These are phyloP conservation scores for Dolichoris vasculosae DNA, from an alignment of 1,140 invertebrate species.

Conservation along the genomic window DNA sequence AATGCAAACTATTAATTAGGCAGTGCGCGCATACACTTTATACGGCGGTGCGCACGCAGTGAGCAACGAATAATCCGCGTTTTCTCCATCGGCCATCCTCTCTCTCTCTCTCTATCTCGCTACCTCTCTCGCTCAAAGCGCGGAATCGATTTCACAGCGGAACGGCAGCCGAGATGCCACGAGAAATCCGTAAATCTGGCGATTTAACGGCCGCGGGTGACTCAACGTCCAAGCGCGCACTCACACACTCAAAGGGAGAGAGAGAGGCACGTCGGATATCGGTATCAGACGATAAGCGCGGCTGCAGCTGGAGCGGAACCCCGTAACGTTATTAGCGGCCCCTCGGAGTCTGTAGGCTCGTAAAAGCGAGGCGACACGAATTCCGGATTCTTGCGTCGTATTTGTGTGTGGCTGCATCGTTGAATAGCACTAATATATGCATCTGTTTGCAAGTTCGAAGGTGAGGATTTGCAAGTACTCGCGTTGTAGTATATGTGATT, in stretches of 20 bases:
- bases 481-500: neutral
- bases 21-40: constrained; percentile 14
- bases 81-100: neutral
- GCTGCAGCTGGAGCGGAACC: neutral
- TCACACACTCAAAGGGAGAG: too few relatives aligned
- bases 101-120: too few relatives aligned
- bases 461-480: neutral
- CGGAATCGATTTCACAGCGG: constrained; percentile 21
- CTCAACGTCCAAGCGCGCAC: neutral
- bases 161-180: neutral
- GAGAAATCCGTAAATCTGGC: constrained; percentile 48
- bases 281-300: constrained; percentile 18
- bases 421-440: neutral
- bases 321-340: constrained; percentile 38
- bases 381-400: constrained; percentile 44
- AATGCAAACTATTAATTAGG: constrained; percentile 53
- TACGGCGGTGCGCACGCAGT: neutral
- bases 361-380: constrained; percentile 41
- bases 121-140: neutral
- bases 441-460: neutral
- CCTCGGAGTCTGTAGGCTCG: constrained; percentile 4
- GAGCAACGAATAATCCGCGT: constrained; percentile 12
- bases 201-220: constrained; percentile 36
- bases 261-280: neutral
- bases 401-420: neutral